Base-by-base conservation (phyloP, 2,888 invertebrate genomes). In the Bellardia pandia region DNA sequence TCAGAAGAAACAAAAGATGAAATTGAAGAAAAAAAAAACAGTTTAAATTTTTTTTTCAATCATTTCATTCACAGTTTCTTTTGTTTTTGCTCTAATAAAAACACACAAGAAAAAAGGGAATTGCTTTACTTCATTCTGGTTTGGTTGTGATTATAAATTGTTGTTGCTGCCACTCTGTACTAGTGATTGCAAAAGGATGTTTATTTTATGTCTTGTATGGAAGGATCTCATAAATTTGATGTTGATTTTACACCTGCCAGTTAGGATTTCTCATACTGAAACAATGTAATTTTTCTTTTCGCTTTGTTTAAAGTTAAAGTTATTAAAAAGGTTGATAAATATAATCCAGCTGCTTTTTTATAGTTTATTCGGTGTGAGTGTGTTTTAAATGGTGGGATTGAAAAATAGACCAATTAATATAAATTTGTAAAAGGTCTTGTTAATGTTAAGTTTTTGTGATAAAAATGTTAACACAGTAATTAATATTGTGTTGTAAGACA, bases 211-310 rank as follows among this genome's bases (percentile, higher is more conserved):
- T 69, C 11, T 45, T 53, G 51, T 6, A 74, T 56, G 7, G 33
- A 66, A 75, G 56, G 72, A 80, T 80, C 60, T 62, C 60, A 80
- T 76, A 84, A 72, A 81, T 85, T 81, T 68, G 30, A 37, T 58
- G 23, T 1, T 23, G 75, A 82, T 69, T 87, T 87, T 87, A 69
- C 87, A 87, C 87, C 87, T 87, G 87, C 51, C 81, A 74, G 30
- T 75, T 33, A 37, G 56, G 74, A 81, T 81, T 78, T 79, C 40
- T 48, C 8, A 3, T 48, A 64, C 56, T 66, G 58, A 77, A 84
- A 72, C 33, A 30, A 48, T 56, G n/a, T 66, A 9, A 37, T 37
- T 8, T 53, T 53, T 66, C 45, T 16, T 23, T 82, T 33, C 69
- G 64, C 13, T 9, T 40, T 42, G 9, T 71, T 48, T 48, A 9